A percentile compares a stretch with the other conserved stretches of the same genome.
Evolutionary conservation across 2,797 vertebrate genomes (phyloP).

Genomic region (Megaceryle alcyon): DNA sequence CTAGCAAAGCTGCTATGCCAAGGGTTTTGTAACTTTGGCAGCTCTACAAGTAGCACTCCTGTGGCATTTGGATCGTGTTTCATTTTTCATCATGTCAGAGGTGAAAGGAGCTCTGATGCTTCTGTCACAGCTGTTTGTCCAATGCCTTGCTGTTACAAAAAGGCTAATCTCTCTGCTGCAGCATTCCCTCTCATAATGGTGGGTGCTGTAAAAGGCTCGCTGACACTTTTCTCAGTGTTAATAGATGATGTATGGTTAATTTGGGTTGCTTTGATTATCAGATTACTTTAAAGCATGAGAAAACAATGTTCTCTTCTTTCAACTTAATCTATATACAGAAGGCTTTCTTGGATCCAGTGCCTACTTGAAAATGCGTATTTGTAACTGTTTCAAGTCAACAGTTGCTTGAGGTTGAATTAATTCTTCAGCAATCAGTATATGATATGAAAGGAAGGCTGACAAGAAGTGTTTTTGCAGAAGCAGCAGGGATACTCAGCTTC

Average conservation of each 20-base stretch:
- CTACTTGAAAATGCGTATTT: background rate
- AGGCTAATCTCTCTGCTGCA: background rate
- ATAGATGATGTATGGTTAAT: background rate
- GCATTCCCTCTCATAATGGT: background rate
- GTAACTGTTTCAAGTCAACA: background rate
- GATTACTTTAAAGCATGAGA: background rate
- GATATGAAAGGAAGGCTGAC: background rate
- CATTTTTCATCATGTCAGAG: background rate
- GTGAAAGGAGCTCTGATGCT: background rate
- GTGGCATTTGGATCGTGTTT: background rate
- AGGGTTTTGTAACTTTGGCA: background rate
- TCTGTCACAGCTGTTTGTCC: background rate
- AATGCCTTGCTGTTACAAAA: background rate
- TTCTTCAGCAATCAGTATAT: background rate
- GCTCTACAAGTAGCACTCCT: background rate
- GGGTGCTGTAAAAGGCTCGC: background rate
- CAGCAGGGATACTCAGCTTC: background rate
- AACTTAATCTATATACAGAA: background rate
- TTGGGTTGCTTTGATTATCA: background rate
- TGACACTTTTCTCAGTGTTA: background rate
- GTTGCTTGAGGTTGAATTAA: background rate
- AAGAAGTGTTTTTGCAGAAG: background rate
- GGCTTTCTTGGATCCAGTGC: background rate
- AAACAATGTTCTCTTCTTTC: background rate
- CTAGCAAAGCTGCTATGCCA: background rate